A percentile compares a stretch with the other conserved stretches of the same genome.
phyloP scores from a whole-genome alignment of 1,140 invertebrate genomes.

The Neodiprion lecontei region DNA sequence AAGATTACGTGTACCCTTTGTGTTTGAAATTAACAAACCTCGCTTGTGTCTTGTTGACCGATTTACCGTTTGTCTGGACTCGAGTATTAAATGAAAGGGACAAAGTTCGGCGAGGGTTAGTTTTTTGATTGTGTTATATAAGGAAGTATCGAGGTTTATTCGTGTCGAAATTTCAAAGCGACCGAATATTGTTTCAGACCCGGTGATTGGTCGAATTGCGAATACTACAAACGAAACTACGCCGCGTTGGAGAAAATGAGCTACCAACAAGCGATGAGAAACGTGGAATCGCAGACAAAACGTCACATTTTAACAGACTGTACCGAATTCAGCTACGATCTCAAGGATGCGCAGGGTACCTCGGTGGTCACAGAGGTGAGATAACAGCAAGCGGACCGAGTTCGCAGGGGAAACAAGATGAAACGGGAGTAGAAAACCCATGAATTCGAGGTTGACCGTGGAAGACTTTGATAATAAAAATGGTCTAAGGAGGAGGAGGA shows the following conservation, averaged over 20 bases:
- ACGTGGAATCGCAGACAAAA: slow-evolving; percentile 32
- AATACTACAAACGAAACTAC: slow-evolving; percentile 53
- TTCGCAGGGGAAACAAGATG: background rate
- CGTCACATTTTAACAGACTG: slow-evolving; percentile 43
- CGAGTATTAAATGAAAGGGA: too few species aligned
- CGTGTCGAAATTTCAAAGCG: slow-evolving; percentile 12
- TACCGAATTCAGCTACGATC: slow-evolving; percentile 40
- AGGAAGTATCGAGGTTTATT: too few species aligned
- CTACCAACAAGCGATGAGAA: slow-evolving; percentile 46
- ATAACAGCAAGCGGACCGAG: background rate
- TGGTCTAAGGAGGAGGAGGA: background rate
- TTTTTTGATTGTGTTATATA: too few species aligned
- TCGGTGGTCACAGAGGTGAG: slow-evolving; percentile 52
- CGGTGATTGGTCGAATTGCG: slow-evolving; percentile 22
- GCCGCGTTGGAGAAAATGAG: slow-evolving; percentile 43
- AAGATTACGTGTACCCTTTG: too few species aligned
- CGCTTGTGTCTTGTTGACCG: too few species aligned
- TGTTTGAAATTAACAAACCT: too few species aligned
- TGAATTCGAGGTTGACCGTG: background rate
- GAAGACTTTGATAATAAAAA: background rate
- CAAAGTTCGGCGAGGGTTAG: too few species aligned
- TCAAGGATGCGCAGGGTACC: slow-evolving; percentile 39
- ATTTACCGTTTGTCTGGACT: too few species aligned
- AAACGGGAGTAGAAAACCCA: background rate
- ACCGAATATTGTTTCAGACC: slow-evolving; percentile 37